A percentile compares a stretch with the other conserved stretches of the same genome.
These are phyloP conservation scores for Halcyon chelicuti DNA, from an alignment of 2,797 vertebrate species.

Conservation along the genomic window DNA sequence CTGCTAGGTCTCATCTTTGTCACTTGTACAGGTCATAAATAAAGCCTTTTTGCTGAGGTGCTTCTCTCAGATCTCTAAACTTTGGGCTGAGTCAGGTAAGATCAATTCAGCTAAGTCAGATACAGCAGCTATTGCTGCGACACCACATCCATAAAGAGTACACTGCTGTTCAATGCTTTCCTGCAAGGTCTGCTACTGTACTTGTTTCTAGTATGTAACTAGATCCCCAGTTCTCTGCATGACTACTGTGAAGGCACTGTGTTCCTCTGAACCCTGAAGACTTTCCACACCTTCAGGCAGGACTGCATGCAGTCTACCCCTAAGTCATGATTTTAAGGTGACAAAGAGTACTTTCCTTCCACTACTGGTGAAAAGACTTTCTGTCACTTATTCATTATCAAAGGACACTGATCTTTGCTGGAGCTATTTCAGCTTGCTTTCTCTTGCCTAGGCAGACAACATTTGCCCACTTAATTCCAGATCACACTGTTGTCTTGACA, in stretches of 20 bases:
- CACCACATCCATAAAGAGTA: background rate
- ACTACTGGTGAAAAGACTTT: background rate
- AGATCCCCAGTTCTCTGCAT: background rate
- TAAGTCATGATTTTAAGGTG: background rate
- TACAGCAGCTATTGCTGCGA: background rate
- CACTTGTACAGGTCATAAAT: background rate
- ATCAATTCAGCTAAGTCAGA: background rate
- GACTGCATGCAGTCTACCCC: background rate
- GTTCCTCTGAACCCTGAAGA: background rate
- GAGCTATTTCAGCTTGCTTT: background rate
- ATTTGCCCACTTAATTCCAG: background rate
- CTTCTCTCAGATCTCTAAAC: background rate
- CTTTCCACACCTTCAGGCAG: background rate
- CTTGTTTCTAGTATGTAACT: background rate
- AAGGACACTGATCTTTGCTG: background rate
- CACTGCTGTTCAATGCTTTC: background rate
- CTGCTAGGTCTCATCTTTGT: background rate
- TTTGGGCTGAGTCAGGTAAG: background rate
- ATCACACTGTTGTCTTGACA: background rate
- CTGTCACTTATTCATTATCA: background rate
- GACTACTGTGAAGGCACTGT: background rate
- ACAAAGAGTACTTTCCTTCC: background rate
- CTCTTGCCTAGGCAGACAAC: background rate
- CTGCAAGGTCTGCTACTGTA: background rate
- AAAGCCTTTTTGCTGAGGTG: background rate